These are phyloP conservation scores for Axinella damicornis DNA, from an alignment of 37 sponge, comb jelly and placozoan genomes.

Conservation along the genomic window DNA sequence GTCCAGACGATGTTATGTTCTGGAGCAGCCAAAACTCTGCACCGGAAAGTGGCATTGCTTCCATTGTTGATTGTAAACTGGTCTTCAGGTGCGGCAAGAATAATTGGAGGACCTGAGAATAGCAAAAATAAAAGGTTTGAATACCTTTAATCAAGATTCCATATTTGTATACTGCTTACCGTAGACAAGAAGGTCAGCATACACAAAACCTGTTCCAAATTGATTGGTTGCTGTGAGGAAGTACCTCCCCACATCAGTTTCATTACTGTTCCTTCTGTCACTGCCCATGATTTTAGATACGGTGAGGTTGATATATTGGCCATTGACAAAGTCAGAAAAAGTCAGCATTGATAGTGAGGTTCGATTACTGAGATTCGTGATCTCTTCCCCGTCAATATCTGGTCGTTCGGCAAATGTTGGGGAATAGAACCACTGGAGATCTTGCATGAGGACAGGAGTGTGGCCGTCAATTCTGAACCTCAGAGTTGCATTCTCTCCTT, in stretches of 20 bases:
- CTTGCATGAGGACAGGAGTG: background rate
- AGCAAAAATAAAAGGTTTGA: too few species aligned
- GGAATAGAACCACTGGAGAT: background rate
- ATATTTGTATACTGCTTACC: too few species aligned
- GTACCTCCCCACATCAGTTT: background rate
- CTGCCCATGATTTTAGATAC: background rate
- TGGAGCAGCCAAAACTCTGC: too few species aligned
- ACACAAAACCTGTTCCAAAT: background rate
- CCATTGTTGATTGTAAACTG: too few species aligned
- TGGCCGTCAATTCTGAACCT: background rate
- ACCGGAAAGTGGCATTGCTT: too few species aligned
- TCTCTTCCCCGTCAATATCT: background rate
- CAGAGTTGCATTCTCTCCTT: background rate
- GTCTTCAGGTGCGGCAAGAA: too few species aligned
- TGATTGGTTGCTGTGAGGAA: conserved; percentile 1
- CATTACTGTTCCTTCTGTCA: background rate
- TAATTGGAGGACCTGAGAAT: too few species aligned
- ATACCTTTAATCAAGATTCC: too few species aligned
- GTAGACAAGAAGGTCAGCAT: background rate
- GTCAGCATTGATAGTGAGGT: background rate
- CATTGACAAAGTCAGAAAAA: background rate
- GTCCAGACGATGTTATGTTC: too few species aligned
- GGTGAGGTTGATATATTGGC: background rate
- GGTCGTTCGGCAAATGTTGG: background rate
- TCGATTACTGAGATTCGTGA: background rate